These are phyloP conservation scores for Hemicordylus capensis DNA, from an alignment of 2,113 vertebrate genomes.

Conservation along the genomic window DNA sequence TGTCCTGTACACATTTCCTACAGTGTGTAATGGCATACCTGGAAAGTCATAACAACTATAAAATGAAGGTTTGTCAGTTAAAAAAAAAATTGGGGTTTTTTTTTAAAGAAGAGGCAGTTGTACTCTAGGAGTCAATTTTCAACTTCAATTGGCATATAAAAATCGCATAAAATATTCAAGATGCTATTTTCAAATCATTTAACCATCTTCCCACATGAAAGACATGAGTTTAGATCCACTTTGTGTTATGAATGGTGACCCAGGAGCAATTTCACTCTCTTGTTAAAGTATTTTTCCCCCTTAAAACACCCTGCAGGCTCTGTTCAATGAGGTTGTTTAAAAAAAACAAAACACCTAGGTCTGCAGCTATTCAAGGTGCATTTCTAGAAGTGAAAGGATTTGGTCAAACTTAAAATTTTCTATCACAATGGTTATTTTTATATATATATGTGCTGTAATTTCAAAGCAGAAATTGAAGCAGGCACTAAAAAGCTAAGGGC, in stretches of 20 bases:
- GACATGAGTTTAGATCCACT: conserved; percentile 15
- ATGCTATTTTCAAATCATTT: conserved; percentile 46
- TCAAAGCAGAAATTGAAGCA: conserved; percentile 18
- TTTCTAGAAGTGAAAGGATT: neutral
- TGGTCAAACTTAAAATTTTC: neutral
- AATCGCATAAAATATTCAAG: conserved; percentile 33
- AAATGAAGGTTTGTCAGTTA: conserved; percentile 30
- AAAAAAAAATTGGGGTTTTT: conserved; percentile 12
- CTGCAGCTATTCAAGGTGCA: conserved; percentile 8
- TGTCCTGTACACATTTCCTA: conserved; percentile 30
- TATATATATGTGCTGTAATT: neutral
- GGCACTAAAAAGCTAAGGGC: neutral
- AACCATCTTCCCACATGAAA: conserved; percentile 10
- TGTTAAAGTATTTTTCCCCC: conserved; percentile 3
- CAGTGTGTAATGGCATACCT: conserved; percentile 36
- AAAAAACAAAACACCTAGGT: neutral
- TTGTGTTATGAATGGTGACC: conserved; percentile 32
- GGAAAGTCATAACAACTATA: conserved; percentile 45
- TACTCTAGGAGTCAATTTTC: conserved; percentile 34
- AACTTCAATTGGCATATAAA: conserved; percentile 22
- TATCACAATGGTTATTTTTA: neutral
- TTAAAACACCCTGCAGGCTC: neutral
- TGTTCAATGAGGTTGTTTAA: neutral
- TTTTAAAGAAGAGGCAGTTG: conserved; percentile 30
- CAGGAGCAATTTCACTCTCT: conserved; percentile 32